These are phyloP conservation scores for Drosophila testacea DNA, from an alignment of 2,888 invertebrate species.

Conservation along the genomic window DNA sequence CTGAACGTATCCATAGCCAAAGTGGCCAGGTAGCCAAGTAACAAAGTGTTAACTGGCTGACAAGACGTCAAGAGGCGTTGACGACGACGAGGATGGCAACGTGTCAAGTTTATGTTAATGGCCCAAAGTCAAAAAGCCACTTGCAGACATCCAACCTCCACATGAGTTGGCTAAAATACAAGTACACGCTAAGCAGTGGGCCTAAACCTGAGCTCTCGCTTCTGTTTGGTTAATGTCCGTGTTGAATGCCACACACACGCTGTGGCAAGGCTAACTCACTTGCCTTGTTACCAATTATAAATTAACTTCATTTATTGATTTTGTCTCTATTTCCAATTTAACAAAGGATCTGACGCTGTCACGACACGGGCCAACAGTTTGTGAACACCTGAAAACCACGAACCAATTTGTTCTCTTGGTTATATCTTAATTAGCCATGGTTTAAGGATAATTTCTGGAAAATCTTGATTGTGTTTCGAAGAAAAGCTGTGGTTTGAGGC, in stretches of 20 bases:
- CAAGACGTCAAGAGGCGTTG: slow-evolving; percentile 49
- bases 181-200: not conserved
- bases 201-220: not conserved
- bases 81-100: slow-evolving; percentile 41
- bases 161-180: slow-evolving; percentile 37
- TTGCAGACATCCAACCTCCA: slow-evolving; percentile 39
- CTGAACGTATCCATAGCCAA: slow-evolving; percentile 31
- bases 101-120: slow-evolving; percentile 76
- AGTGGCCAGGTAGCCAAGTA: slow-evolving; percentile 34
- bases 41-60: slow-evolving; percentile 49
- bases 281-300: slow-evolving; percentile 33
- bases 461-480: no score
- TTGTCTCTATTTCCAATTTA: slow-evolving; percentile 7
- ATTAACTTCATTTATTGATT: slow-evolving; percentile 31
- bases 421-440: slow-evolving; percentile 18
- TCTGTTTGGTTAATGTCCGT: slow-evolving; percentile 24
- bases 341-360: not conserved
- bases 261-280: slow-evolving; percentile 26
- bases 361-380: not conserved
- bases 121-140: slow-evolving; percentile 66
- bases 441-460: not conserved
- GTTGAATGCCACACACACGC: slow-evolving; percentile 51
- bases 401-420: not conserved
- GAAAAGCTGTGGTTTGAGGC: not conserved
- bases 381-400: not conserved